A percentile compares a stretch with the other conserved stretches of the same genome.
phyloP scores from a whole-genome alignment of 2,113 vertebrate genomes.

The Sceloporus tristichus region DNA sequence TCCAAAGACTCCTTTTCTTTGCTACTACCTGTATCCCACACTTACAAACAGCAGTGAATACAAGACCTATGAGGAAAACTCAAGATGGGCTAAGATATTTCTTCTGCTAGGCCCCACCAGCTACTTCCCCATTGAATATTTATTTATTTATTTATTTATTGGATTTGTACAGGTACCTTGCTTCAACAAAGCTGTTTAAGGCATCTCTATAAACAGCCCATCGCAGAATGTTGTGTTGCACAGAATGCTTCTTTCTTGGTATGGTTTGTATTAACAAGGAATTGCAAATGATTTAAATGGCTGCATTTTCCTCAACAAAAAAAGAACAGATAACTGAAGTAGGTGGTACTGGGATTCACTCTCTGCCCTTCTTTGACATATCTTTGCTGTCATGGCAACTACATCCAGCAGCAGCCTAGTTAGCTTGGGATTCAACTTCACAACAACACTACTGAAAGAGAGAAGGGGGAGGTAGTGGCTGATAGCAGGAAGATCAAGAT shows the following conservation, averaged over 20 bases:
- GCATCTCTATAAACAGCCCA: background rate
- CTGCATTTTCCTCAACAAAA: background rate
- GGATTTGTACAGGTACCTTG: background rate
- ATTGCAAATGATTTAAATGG: background rate
- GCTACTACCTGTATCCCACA: no score
- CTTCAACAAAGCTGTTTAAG: background rate
- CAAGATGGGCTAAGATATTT: no score
- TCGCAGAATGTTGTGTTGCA: background rate
- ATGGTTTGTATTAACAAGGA: background rate
- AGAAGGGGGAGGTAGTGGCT: background rate
- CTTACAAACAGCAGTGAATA: no score
- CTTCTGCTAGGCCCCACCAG: no score
- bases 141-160: background rate
- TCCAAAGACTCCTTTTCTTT: no score
- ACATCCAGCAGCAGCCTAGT: constrained; percentile 13
- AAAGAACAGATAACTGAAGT: background rate
- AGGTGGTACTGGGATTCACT: background rate
- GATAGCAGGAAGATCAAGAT: background rate
- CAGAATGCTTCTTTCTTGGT: background rate
- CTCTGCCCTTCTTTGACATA: background rate
- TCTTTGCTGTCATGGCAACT: constrained; percentile 34
- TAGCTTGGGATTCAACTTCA: constrained; percentile 21
- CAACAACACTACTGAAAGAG: background rate
- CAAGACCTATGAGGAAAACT: no score
- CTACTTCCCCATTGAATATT: background rate